Evolutionary conservation across 2,888 invertebrate species (phyloP), one percentile per base, ranked within the genome.

Genomic region (Galerucella pusilla): DNA sequence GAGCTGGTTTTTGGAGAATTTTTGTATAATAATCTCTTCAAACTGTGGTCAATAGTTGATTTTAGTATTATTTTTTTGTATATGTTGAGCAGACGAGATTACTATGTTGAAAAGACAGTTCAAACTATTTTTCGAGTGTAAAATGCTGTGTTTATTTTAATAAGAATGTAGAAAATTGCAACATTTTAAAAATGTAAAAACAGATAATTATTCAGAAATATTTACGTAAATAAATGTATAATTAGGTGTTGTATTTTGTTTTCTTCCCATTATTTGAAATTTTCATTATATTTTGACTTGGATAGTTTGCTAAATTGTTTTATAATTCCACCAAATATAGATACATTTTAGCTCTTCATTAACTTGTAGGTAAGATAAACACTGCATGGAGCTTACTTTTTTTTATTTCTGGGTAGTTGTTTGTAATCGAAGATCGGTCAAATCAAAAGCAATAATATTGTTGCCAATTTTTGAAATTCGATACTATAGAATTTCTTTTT

Each of bases 91-190:
- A 35, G 16, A 54, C 10, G 28, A 16, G 68, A 59, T 69, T 69
- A 69, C 69, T 61, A 61, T 49, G 61, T 69, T 69, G 69, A 70
- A 70, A 2, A 70, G 59, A 69, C 49, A 69, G 61, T 69, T 69
- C 68, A 25, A 61, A 60, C 2, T 61, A 59, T 61, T 61, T 35
- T 61, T 35, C 16, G 57, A 68, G 69, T 64, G 70, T 63, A 20
- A 70, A 63, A 64, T 52, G 64, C 63, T 70, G 42, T 69, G 42
- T 63, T 70, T 70, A 70, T 70, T 69, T 57, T 69, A 60, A 45
- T 49, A 7, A 61, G 35, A 35, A 35, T 61, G 61, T 61, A 61
- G 35, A 35, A 61, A 61, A 60, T 20, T 60, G 60, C 60, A 60
- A 60, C 60, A 60, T 28, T 25, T 60, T 28, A 12, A 28, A 25